These are phyloP conservation scores for Petrolisthes cinctipes DNA, from an alignment of 2,888 invertebrate species.

Conservation along the genomic window DNA sequence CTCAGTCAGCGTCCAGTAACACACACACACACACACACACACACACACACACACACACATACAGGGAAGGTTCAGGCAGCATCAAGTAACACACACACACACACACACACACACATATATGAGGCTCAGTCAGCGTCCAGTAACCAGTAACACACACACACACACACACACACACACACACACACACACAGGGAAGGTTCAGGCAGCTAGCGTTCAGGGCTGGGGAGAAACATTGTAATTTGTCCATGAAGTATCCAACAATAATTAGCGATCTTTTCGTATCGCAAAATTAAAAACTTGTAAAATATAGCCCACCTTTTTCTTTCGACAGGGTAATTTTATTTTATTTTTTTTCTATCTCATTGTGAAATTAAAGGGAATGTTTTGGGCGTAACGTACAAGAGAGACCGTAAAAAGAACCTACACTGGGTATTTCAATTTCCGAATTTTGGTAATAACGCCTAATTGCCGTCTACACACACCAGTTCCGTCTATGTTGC, in stretches of 20 bases:
- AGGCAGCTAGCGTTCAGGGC: neutral
- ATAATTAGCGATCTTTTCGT: slow-evolving; percentile 35
- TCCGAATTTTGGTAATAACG: too few species aligned
- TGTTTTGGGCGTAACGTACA: too few species aligned
- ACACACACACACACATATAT: neutral
- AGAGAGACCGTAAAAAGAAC: neutral
- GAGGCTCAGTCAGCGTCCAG: too few species aligned
- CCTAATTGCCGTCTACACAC: too few species aligned
- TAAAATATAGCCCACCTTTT: neutral
- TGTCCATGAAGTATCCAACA: slow-evolving; percentile 21
- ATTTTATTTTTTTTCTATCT: neutral
- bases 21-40: neutral
- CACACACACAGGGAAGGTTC: neutral
- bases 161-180: neutral
- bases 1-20: too few species aligned
- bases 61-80: neutral
- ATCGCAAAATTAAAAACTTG: slow-evolving; percentile 16
- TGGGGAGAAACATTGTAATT: slow-evolving; percentile 25
- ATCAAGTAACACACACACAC: neutral
- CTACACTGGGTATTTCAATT: too few species aligned
- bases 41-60: neutral
- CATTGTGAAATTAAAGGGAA: neutral
- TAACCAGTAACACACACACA: neutral
- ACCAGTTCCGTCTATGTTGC: too few species aligned
- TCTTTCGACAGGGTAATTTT: neutral